Evolutionary conservation across 2,113 vertebrate genomes (phyloP).

Genomic region (Grammomys dolichurus): DNA sequence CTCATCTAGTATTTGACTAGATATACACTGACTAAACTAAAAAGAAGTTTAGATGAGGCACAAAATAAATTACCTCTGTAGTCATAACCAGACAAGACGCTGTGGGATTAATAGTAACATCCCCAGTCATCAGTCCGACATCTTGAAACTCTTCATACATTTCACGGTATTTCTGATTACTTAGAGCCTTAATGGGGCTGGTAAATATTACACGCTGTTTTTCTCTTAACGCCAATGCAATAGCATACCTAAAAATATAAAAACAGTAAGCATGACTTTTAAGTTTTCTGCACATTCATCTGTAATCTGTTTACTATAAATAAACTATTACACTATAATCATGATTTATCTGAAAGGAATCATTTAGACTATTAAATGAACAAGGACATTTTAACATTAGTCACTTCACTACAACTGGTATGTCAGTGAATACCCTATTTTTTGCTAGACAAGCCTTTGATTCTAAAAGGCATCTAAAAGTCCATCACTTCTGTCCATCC

Average conservation of each 20-base stretch:
- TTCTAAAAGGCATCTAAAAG: not conserved
- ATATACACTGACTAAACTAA: not conserved
- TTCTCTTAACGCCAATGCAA: slow-evolving; percentile 95
- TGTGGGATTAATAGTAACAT: slow-evolving; percentile 99
- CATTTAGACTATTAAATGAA: not conserved
- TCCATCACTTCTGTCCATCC: not conserved
- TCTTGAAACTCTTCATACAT: slow-evolving; percentile 99
- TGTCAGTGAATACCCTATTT: not conserved
- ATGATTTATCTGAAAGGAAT: not conserved
- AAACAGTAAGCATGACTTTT: slow-evolving; percentile 1
- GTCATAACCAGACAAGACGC: slow-evolving; percentile 99
- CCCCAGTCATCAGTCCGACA: slow-evolving; percentile 98
- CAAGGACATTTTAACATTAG: not conserved
- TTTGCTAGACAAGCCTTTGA: not conserved
- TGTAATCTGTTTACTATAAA: not conserved
- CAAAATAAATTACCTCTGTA: slow-evolving; percentile 91
- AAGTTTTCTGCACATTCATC: not conserved
- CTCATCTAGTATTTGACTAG: not conserved
- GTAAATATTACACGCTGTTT: slow-evolving; percentile 99
- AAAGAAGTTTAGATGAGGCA: not conserved
- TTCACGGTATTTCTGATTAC: slow-evolving; percentile 99
- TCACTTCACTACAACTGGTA: not conserved
- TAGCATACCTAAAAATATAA: slow-evolving; percentile 92
- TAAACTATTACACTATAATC: not conserved
- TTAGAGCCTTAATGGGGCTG: slow-evolving; percentile 98